Conservation (phyloP, 1,140 invertebrate genomes). For the Stegodyphus mimosarum region DNA sequence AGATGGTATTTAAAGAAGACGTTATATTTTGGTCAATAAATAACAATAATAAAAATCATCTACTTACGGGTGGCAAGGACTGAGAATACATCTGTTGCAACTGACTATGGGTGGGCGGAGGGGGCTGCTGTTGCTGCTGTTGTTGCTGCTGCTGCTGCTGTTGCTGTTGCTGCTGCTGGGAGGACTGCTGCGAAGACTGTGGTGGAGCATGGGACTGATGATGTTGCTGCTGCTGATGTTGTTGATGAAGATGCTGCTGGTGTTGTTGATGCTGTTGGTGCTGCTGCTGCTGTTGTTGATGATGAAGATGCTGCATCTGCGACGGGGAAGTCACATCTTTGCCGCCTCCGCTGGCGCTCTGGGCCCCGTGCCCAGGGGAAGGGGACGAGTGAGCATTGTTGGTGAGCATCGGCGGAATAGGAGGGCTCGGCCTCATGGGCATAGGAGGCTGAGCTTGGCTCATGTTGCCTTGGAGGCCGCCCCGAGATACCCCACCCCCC, state of each 20-base stretch:
- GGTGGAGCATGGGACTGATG: slow-evolving; percentile 38
- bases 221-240: slow-evolving; percentile 19
- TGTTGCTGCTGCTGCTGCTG: slow-evolving; percentile 49
- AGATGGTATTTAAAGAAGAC: no score
- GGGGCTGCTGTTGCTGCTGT: slow-evolving; percentile 39
- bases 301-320: slow-evolving; percentile 40
- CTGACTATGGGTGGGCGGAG: slow-evolving; percentile 58
- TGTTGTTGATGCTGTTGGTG: slow-evolving; percentile 39
- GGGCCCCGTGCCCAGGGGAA: slow-evolving; percentile 54
- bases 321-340: slow-evolving; percentile 24
- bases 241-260: slow-evolving; percentile 42
- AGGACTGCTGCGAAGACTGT: slow-evolving; percentile 34
- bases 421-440: slow-evolving; percentile 64
- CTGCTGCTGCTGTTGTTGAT: slow-evolving; percentile 54
- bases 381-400: slow-evolving; percentile 62
- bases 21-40: no score
- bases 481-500: slow-evolving; percentile 41
- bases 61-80: slow-evolving; percentile 55
- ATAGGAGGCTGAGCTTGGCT: slow-evolving; percentile 46
- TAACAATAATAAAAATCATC: no score
- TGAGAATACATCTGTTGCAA: slow-evolving; percentile 57
- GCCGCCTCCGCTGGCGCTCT: slow-evolving; percentile 45
- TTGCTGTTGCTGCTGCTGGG: slow-evolving; percentile 33
- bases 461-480: slow-evolving; percentile 38
- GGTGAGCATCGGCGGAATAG: slow-evolving; percentile 61